Percentiles rank a stretch among this genome's conserved stretches.
Evolutionary conservation across 2,797 vertebrate genomes (phyloP).

Genomic region (Smutsia gigantea): DNA sequence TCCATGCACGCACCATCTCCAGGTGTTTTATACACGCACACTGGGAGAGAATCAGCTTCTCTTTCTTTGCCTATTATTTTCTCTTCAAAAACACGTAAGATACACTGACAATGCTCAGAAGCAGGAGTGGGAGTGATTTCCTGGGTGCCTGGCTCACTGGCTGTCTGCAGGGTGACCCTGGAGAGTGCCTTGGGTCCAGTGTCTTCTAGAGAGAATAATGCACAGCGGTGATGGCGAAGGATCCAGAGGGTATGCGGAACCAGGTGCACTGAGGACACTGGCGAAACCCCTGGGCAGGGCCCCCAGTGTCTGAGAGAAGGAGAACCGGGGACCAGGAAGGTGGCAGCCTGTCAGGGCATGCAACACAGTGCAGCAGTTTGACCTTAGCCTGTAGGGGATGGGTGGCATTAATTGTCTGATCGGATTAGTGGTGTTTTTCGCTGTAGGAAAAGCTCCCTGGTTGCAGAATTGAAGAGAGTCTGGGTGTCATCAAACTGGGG

Average conservation of each 20-base stretch:
- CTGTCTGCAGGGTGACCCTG: too few species aligned
- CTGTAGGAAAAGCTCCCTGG: too few species aligned
- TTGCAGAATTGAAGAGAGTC: too few species aligned
- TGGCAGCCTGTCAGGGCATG: neutral
- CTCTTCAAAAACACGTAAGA: neutral
- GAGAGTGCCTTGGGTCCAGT: too few species aligned
- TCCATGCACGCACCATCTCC: fast-evolving
- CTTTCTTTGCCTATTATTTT: neutral
- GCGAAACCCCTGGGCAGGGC: too few species aligned
- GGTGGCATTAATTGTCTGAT: too few species aligned
- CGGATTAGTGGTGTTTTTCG: fast-evolving
- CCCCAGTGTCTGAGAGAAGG: too few species aligned
- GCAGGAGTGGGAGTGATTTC: fast-evolving
- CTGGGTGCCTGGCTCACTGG: fast-evolving
- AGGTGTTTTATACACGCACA: fast-evolving
- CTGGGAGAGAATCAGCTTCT: neutral
- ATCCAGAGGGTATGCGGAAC: neutral
- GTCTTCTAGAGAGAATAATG: neutral
- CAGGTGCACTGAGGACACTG: neutral
- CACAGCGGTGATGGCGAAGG: neutral
- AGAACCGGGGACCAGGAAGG: too few species aligned
- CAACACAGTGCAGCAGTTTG: too few species aligned
- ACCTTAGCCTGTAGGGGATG: neutral
- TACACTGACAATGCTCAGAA: neutral
- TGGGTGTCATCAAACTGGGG: neutral